phyloP scores from a whole-genome alignment of 2,888 invertebrate species.

The Nysson spinosus region DNA sequence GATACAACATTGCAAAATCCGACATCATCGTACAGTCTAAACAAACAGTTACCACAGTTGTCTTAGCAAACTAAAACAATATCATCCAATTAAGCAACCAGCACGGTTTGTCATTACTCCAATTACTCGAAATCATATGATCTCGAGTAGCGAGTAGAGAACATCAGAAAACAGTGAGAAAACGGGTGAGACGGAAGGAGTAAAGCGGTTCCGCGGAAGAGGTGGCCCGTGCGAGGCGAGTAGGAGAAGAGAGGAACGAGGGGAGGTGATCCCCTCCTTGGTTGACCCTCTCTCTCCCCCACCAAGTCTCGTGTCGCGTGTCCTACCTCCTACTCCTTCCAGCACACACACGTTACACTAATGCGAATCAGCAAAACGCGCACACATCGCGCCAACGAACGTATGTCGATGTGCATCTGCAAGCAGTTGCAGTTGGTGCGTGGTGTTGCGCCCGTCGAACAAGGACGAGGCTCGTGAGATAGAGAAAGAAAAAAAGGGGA shows the following conservation, averaged over 20 bases:
- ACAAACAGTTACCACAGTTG: too few relatives aligned
- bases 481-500: constrained; percentile 36
- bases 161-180: constrained; percentile 10
- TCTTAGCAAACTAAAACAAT: too few relatives aligned
- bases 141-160: constrained; percentile 5
- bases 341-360: constrained; percentile 47
- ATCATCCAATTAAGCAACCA: too few relatives aligned
- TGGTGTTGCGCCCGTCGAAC: constrained; percentile 25
- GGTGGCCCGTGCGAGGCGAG: constrained; percentile 34
- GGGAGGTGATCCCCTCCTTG: constrained; percentile 51
- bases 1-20: too few relatives aligned
- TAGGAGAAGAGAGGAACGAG: constrained; percentile 40
- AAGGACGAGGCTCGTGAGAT: constrained; percentile 11
- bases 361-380: constrained; percentile 38
- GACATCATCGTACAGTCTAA: too few relatives aligned
- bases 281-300: constrained; percentile 63
- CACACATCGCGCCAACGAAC: constrained; percentile 25
- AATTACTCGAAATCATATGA: too few relatives aligned
- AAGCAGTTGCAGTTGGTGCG: constrained; percentile 55
- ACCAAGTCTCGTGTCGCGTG: constrained; percentile 71
- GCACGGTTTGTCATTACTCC: too few relatives aligned
- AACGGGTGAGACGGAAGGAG: constrained; percentile 10
- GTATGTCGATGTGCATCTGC: constrained; percentile 52
- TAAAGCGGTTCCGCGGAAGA: constrained; percentile 28
- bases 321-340: constrained; percentile 75